Conservation (phyloP, 2,888 invertebrate genomes). For the Xylota sylvarum region DNA sequence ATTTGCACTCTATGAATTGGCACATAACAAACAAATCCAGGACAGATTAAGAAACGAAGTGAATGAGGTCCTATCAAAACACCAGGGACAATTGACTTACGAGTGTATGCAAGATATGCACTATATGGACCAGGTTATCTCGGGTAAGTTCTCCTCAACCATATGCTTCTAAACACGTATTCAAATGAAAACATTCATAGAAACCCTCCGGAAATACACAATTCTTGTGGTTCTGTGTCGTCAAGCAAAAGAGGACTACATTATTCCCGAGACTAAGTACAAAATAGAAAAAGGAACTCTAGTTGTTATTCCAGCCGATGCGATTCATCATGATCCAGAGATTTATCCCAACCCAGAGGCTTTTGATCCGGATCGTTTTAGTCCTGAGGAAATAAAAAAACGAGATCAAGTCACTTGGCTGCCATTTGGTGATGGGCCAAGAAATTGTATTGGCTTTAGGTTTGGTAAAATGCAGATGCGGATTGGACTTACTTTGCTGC, state of each 20-base stretch:
- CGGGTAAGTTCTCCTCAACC: slow-evolving; percentile 78
- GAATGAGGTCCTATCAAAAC: slow-evolving; percentile 33
- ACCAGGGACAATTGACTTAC: slow-evolving; percentile 80
- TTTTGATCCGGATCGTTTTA: slow-evolving; percentile 85
- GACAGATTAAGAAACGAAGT: slow-evolving; percentile 80
- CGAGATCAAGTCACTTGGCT: slow-evolving; percentile 81
- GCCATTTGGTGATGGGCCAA: slow-evolving; percentile 82
- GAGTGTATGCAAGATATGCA: slow-evolving; percentile 81
- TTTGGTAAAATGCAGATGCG: slow-evolving; percentile 82
- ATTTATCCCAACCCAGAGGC: slow-evolving; percentile 84
- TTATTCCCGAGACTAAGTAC: slow-evolving; percentile 82
- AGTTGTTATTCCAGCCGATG: slow-evolving; percentile 85
- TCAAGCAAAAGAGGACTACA: slow-evolving; percentile 48
- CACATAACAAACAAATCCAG: slow-evolving; percentile 80
- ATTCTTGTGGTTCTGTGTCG: slow-evolving; percentile 82
- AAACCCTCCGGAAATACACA: slow-evolving; percentile 86
- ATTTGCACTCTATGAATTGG: slow-evolving; percentile 84
- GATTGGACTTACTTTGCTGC: slow-evolving; percentile 70
- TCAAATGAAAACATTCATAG: slow-evolving; percentile 80
- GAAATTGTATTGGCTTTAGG: slow-evolving; percentile 83
- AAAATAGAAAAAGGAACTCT: slow-evolving; percentile 85
- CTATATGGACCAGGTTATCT: slow-evolving; percentile 81
- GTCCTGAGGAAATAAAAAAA: slow-evolving; percentile 80
- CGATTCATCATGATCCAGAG: slow-evolving; percentile 81
- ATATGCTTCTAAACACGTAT: slow-evolving; percentile 1